phyloP scores from a whole-genome alignment of 1,140 invertebrate genomes.

The Ceratina australensis region DNA sequence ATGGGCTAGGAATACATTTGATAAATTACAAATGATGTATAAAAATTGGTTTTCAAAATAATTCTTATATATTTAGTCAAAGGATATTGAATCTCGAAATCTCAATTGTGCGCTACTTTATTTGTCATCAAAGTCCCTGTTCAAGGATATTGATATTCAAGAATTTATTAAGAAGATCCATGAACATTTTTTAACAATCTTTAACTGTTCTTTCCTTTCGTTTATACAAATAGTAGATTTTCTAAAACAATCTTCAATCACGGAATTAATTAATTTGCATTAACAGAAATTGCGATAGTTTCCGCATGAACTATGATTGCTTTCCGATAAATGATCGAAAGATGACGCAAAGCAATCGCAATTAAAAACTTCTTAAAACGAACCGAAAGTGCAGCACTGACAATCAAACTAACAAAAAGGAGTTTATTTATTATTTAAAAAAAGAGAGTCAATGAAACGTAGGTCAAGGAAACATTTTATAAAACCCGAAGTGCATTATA shows the following conservation, averaged over 20 bases:
- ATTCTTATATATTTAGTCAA: too few species aligned
- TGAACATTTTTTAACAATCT: too few species aligned
- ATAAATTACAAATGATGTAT: constrained; percentile 18
- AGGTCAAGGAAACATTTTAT: constrained; percentile 48
- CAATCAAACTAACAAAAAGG: constrained; percentile 75
- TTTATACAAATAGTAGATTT: too few species aligned
- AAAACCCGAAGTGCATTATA: constrained; percentile 65
- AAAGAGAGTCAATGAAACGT: constrained; percentile 48
- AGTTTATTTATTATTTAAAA: constrained; percentile 48
- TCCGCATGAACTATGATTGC: constrained; percentile 4
- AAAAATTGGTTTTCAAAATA: background rate
- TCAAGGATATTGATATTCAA: too few species aligned
- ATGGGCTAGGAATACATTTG: constrained; percentile 30
- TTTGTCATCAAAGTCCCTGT: too few species aligned
- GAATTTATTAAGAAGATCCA: too few species aligned
- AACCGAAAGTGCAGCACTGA: constrained; percentile 79
- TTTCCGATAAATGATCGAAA: constrained; percentile 16
- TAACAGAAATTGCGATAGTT: background rate
- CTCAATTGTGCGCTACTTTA: too few species aligned
- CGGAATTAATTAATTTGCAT: background rate
- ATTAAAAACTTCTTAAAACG: constrained; percentile 42
- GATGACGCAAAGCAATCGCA: constrained; percentile 31
- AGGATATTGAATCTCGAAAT: too few species aligned
- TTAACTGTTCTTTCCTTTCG: too few species aligned
- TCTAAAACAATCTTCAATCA: too few species aligned